These are phyloP conservation scores for Varroa destructor DNA, from an alignment of 1,140 invertebrate genomes.

Conservation along the genomic window DNA sequence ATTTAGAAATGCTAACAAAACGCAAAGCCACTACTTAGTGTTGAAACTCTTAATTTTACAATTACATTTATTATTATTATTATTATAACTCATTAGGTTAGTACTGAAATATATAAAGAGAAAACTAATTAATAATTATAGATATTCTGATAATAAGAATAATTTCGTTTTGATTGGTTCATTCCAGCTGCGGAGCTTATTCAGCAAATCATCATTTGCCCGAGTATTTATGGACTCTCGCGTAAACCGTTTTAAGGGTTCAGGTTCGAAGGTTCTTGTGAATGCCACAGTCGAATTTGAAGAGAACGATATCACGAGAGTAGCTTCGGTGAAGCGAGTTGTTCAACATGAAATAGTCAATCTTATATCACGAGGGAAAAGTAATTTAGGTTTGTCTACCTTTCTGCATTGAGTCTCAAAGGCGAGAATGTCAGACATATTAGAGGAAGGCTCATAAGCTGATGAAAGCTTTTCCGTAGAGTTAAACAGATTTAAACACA, in stretches of 20 bases:
- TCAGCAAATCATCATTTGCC: slow-evolving; percentile 54
- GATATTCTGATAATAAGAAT: too few relatives aligned
- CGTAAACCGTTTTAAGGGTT: slow-evolving; percentile 66
- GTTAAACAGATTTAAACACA: too few relatives aligned
- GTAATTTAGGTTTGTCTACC: slow-evolving; percentile 52
- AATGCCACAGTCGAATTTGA: slow-evolving; percentile 65
- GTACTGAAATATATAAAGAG: too few relatives aligned
- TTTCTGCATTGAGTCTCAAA: neutral
- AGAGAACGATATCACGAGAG: slow-evolving; percentile 51
- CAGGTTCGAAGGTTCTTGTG: slow-evolving; percentile 51
- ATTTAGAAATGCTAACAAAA: too few relatives aligned
- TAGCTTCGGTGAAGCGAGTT: slow-evolving; percentile 52
- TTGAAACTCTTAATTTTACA: too few relatives aligned
- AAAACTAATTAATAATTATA: too few relatives aligned
- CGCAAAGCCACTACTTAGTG: too few relatives aligned
- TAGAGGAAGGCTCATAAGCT: slow-evolving; percentile 48
- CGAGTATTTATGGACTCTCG: slow-evolving; percentile 64
- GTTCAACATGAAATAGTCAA: slow-evolving; percentile 68
- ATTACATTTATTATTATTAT: too few relatives aligned
- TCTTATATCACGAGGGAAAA: slow-evolving; percentile 61
- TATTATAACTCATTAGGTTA: too few relatives aligned
- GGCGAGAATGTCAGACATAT: slow-evolving; percentile 49
- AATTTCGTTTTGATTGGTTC: neutral
- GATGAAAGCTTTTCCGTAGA: too few relatives aligned
- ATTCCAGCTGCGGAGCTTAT: slow-evolving; percentile 16